Conservation (phyloP, 2,888 invertebrate species). For the Mylabris sibirica region DNA sequence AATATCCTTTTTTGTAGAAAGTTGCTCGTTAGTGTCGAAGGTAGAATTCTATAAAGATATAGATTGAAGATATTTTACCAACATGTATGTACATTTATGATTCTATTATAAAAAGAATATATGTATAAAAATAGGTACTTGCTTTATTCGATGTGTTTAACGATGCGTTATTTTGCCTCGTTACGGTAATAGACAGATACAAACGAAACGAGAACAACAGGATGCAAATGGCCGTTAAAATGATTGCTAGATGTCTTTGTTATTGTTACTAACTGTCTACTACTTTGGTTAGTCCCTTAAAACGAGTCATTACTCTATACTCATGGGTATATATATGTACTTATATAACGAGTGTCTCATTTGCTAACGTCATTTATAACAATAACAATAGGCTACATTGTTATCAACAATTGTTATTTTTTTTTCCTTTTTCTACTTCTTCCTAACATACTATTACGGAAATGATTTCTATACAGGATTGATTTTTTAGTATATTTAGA, state of each 20-base stretch:
- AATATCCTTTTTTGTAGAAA: not conserved
- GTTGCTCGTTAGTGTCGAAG: not conserved
- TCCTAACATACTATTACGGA: not conserved
- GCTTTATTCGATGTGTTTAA: constrained; percentile 20
- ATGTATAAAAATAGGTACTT: not conserved
- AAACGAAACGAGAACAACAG: constrained; percentile 39
- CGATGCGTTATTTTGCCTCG: constrained; percentile 27
- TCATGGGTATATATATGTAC: not conserved
- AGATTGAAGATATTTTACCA: not conserved
- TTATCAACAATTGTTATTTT: too few relatives aligned
- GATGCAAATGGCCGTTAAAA: constrained; percentile 39
- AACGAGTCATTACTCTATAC: not conserved
- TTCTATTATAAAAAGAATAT: not conserved
- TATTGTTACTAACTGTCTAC: constrained; percentile 1
- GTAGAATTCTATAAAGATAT: not conserved
- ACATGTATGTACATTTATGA: not conserved
- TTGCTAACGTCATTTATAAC: constrained; percentile 15
- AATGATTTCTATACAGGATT: not conserved
- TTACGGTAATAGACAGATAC: constrained; percentile 44
- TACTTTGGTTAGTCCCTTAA: not conserved
- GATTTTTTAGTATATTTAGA: constrained; percentile 30
- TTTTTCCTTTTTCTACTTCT: too few relatives aligned
- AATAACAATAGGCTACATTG: not conserved
- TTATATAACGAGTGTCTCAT: not conserved
- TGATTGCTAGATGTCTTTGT: constrained; percentile 26